A percentile compares a stretch with the other conserved stretches of the same genome.
phyloP scores from a whole-genome alignment of 2,888 invertebrate genomes.

The Bruchidius siliquastri region DNA sequence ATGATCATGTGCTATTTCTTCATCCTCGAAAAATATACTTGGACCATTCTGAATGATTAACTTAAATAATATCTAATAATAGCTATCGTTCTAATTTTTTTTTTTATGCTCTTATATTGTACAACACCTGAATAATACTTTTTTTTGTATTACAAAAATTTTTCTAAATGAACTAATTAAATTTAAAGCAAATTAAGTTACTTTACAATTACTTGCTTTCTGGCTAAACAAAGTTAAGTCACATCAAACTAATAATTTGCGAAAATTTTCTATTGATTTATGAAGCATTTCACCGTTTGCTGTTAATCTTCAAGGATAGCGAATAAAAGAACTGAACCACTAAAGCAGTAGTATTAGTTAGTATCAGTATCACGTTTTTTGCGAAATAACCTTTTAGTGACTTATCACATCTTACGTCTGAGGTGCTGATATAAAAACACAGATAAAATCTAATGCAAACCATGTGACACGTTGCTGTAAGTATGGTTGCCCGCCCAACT shows the following conservation, averaged over 20 bases:
- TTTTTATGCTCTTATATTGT: background rate
- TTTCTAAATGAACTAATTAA: background rate
- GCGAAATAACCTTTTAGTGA: background rate
- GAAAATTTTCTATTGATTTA: background rate
- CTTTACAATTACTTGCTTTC: background rate
- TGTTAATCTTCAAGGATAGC: background rate
- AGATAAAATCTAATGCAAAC: too few relatives aligned
- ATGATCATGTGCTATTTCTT: slow-evolving; percentile 18
- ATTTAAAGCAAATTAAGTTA: background rate
- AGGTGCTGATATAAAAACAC: background rate
- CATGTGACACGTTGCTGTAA: too few relatives aligned
- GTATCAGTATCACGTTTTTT: background rate
- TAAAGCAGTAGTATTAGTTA: background rate
- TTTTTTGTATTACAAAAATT: background rate
- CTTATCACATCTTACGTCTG: background rate
- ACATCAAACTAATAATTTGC: background rate
- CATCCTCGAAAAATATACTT: slow-evolving; percentile 1
- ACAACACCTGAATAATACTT: background rate
- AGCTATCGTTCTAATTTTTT: background rate
- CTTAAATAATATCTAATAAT: too few relatives aligned
- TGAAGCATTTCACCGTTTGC: background rate
- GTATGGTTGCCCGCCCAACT: too few relatives aligned
- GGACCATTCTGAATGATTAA: background rate
- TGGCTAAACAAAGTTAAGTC: background rate
- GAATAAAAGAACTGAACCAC: background rate